phyloP scores from a whole-genome alignment of 2,888 invertebrate genomes.

The Drosophila leonis region DNA sequence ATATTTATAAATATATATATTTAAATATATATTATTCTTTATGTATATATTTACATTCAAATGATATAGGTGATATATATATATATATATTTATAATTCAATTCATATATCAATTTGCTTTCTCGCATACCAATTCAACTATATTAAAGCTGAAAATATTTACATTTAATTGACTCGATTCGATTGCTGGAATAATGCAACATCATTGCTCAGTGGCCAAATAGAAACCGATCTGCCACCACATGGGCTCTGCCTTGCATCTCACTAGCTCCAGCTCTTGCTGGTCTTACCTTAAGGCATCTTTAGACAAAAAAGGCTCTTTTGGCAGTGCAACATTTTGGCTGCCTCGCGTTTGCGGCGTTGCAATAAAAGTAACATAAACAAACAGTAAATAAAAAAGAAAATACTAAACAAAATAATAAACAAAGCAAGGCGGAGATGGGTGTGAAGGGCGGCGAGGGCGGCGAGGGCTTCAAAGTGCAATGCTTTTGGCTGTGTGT shows the following conservation, averaged over 20 bases:
- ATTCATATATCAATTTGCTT: too few relatives aligned
- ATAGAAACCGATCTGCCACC: conserved; percentile 1
- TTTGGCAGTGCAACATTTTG: conserved; percentile 46
- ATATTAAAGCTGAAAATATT: not conserved
- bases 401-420: conserved; percentile 53
- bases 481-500: conserved; percentile 35
- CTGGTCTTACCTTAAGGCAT: conserved; percentile 12
- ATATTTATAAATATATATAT: too few relatives aligned
- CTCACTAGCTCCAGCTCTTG: not conserved
- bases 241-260: too few relatives aligned
- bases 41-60: too few relatives aligned
- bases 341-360: conserved; percentile 42
- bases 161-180: conserved; percentile 28
- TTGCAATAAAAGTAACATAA: conserved; percentile 73
- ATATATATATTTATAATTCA: too few relatives aligned
- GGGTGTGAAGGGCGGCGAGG: not conserved
- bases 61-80: too few relatives aligned
- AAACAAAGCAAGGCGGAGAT: conserved; percentile 41
- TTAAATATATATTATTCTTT: too few relatives aligned
- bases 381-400: conserved; percentile 73
- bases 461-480: conserved; percentile 3
- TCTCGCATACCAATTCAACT: not conserved
- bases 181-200: conserved; percentile 32
- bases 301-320: conserved; percentile 6
- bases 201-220: conserved; percentile 31